Percentiles rank a stretch among this genome's conserved stretches.
Evolutionary conservation across 1,140 invertebrate species (phyloP).

Genomic region (Epicauta chinensis): DNA sequence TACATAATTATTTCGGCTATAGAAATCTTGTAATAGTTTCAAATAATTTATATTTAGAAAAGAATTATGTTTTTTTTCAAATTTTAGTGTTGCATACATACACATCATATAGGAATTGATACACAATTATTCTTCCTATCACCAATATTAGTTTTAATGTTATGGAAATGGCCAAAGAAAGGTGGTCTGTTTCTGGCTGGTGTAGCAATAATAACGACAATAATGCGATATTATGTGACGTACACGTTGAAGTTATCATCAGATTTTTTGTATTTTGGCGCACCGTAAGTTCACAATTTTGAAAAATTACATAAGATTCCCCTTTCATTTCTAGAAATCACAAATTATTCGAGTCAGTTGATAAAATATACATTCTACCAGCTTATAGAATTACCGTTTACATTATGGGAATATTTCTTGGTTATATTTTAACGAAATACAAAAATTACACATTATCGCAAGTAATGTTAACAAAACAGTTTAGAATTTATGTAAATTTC

Average conservation of each 20-base stretch:
- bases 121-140: slow-evolving; percentile 70
- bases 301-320: too few species aligned
- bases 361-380: slow-evolving; percentile 64
- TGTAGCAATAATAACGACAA: slow-evolving; percentile 54
- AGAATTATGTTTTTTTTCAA: neutral
- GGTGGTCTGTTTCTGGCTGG: slow-evolving; percentile 48
- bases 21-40: slow-evolving; percentile 50
- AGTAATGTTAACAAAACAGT: slow-evolving; percentile 31
- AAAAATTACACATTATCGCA: slow-evolving; percentile 39
- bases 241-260: slow-evolving; percentile 56
- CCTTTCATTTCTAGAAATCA: slow-evolving; percentile 54
- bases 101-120: slow-evolving; percentile 70
- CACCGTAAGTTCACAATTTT: slow-evolving; percentile 68
- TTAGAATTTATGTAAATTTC: neutral
- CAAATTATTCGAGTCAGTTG: slow-evolving; percentile 62
- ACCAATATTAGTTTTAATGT: slow-evolving; percentile 56
- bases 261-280: slow-evolving; percentile 66
- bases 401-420: slow-evolving; percentile 61
- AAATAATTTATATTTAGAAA: neutral
- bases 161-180: slow-evolving; percentile 57
- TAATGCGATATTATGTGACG: slow-evolving; percentile 58
- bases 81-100: slow-evolving; percentile 61
- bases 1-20: too few species aligned
- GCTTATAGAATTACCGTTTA: slow-evolving; percentile 64
- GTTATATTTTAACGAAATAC: slow-evolving; percentile 51